Evolutionary conservation across 2,797 vertebrate species (phyloP).

Genomic region (Helostoma temminkii): DNA sequence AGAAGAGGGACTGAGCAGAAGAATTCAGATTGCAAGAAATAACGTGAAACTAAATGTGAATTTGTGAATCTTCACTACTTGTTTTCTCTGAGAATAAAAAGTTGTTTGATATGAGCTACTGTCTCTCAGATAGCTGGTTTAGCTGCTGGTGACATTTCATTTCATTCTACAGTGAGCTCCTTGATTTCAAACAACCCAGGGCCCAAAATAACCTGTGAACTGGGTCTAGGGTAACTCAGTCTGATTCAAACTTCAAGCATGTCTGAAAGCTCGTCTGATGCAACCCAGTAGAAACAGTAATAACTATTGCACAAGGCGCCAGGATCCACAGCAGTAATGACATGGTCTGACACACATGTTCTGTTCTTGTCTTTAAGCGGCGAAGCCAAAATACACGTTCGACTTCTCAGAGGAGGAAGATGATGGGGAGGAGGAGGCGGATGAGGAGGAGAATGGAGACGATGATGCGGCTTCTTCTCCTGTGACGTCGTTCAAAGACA

Average conservation of each 20-base stretch:
- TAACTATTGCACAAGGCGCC: slow-evolving; percentile 15
- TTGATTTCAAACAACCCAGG: slow-evolving; percentile 6
- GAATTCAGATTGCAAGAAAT: too few species aligned
- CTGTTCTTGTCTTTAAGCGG: slow-evolving; percentile 81
- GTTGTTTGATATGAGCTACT: slow-evolving; percentile 13
- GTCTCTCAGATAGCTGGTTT: not conserved
- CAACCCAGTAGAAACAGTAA: slow-evolving; percentile 49
- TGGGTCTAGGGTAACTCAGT: slow-evolving; percentile 3
- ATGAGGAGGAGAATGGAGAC: slow-evolving; percentile 83
- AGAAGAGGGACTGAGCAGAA: too few species aligned
- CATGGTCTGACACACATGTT: slow-evolving; percentile 22
- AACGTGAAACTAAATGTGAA: too few species aligned
- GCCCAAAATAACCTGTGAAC: slow-evolving; percentile 26
- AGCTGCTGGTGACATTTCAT: slow-evolving; percentile 25
- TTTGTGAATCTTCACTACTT: too few species aligned
- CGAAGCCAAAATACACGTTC: slow-evolving; percentile 97
- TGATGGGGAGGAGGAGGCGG: slow-evolving; percentile 77
- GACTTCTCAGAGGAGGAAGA: slow-evolving; percentile 97
- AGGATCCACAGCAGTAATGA: slow-evolving; percentile 5
- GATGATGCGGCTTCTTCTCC: slow-evolving; percentile 83
- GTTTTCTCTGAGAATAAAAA: not conserved
- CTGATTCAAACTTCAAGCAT: slow-evolving; percentile 10
- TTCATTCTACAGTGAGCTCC: slow-evolving; percentile 12
- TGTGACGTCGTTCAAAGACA: slow-evolving; percentile 87
- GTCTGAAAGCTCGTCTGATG: slow-evolving; percentile 49